These are phyloP conservation scores for Scomberomorus guttatus DNA, from an alignment of 2,797 vertebrate species.

Conservation along the genomic window DNA sequence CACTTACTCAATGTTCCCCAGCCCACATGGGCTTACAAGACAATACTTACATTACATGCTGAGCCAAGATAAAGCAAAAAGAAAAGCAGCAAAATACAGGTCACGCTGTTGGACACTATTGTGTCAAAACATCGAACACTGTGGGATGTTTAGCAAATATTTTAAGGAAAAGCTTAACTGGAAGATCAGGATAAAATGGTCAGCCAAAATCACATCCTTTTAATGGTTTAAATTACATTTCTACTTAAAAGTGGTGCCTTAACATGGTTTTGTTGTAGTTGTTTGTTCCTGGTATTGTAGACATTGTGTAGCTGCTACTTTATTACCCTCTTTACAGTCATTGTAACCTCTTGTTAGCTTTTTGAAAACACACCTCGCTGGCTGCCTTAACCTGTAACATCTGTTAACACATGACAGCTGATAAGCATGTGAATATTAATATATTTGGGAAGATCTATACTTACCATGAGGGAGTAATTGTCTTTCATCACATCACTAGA, in stretches of 20 bases:
- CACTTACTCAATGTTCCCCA: not conserved
- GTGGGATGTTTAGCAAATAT: not conserved
- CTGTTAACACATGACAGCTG: no score
- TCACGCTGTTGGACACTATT: not conserved
- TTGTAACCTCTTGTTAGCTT: no score
- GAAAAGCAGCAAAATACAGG: not conserved
- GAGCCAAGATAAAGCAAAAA: not conserved
- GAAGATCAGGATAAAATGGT: not conserved
- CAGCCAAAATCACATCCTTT: not conserved
- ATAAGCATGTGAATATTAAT: no score
- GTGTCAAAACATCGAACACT: not conserved
- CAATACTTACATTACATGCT: not conserved
- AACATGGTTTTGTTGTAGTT: not conserved
- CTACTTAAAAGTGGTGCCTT: not conserved
- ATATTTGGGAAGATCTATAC: no score
- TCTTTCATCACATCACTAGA: not conserved
- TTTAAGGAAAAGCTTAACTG: not conserved
- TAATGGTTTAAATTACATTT: not conserved
- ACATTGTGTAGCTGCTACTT: no score
- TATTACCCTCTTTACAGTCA: no score
- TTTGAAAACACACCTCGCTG: no score
- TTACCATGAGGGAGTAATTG: not conserved
- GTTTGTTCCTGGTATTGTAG: no score
- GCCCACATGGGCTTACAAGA: not conserved
- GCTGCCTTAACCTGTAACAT: no score